A percentile compares a stretch with the other conserved stretches of the same genome.
These are phyloP conservation scores for Metopia argyrocephala DNA, from an alignment of 2,888 invertebrate genomes.

Conservation along the genomic window DNA sequence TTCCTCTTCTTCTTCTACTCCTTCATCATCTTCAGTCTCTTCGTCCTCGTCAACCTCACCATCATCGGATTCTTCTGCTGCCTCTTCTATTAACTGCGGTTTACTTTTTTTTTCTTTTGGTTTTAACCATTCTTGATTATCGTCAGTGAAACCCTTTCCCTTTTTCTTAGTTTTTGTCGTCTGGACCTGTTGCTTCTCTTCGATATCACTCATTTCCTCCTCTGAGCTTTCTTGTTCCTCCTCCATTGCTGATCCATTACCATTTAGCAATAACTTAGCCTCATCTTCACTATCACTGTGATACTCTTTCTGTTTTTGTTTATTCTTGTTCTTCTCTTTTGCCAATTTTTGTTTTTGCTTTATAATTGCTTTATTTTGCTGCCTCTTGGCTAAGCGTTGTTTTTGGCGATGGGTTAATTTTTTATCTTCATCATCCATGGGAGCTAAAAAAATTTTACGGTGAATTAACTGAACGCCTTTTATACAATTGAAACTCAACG, in stretches of 20 bases:
- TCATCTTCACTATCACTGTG: constrained; percentile 74
- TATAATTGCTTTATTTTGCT: constrained; percentile 79
- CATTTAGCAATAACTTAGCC: constrained; percentile 67
- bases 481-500: not conserved
- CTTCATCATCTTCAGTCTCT: constrained; percentile 70
- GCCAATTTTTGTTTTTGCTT: constrained; percentile 70
- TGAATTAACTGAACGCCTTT: not conserved
- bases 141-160: constrained; percentile 83
- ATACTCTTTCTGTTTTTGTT: constrained; percentile 69
- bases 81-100: constrained; percentile 71
- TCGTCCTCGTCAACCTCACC: constrained; percentile 70
- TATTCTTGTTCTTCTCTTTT: constrained; percentile 54
- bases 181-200: constrained; percentile 58
- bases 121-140: constrained; percentile 86
- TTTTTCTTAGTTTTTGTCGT: constrained; percentile 43
- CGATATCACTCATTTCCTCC: constrained; percentile 65
- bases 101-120: constrained; percentile 78
- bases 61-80: constrained; percentile 64
- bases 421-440: constrained; percentile 80
- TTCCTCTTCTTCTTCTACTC: constrained; percentile 64
- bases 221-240: constrained; percentile 53
- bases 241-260: not conserved
- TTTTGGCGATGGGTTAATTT: constrained; percentile 86
- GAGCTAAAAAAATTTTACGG: constrained; percentile 67
- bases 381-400: constrained; percentile 83